Evolutionary conservation across 2,888 invertebrate species (phyloP).

Genomic region (Diarsia dahlii): DNA sequence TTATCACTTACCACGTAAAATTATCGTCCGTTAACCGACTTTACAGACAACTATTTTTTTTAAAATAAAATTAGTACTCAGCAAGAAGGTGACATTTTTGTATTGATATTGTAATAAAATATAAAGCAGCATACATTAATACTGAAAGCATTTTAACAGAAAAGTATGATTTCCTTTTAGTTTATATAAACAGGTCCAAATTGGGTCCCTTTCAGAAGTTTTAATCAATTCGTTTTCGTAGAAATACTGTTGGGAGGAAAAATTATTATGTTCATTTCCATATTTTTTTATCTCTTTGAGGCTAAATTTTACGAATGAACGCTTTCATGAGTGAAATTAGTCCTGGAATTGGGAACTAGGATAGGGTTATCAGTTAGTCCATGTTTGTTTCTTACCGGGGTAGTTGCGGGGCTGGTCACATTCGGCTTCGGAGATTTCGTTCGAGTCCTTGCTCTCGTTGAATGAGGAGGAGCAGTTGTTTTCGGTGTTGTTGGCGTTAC

Average conservation of each 20-base stretch:
- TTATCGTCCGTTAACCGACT: too few species aligned
- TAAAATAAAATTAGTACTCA: constrained; percentile 54
- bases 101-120: constrained; percentile 33
- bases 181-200: constrained; percentile 34
- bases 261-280: constrained; percentile 3
- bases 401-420: constrained; percentile 97
- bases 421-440: constrained; percentile 98
- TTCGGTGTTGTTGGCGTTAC: constrained; percentile 95
- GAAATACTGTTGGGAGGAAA: constrained; percentile 43
- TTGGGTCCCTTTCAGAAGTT: constrained; percentile 74
- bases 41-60: too few species aligned
- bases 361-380: not conserved
- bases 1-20: too few species aligned
- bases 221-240: constrained; percentile 26
- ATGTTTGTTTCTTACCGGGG: constrained; percentile 91
- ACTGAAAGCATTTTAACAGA: constrained; percentile 58
- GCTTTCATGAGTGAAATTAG: not conserved
- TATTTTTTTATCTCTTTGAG: not conserved
- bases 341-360: not conserved
- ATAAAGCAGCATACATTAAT: constrained; percentile 53
- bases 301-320: not conserved
- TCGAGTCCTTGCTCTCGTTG: constrained; percentile 98
- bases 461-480: constrained; percentile 94
- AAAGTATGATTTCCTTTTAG: constrained; percentile 68
- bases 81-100: constrained; percentile 19